phyloP scores from a whole-genome alignment of 2,797 vertebrate species.

The Oreochromis mossambicus region DNA sequence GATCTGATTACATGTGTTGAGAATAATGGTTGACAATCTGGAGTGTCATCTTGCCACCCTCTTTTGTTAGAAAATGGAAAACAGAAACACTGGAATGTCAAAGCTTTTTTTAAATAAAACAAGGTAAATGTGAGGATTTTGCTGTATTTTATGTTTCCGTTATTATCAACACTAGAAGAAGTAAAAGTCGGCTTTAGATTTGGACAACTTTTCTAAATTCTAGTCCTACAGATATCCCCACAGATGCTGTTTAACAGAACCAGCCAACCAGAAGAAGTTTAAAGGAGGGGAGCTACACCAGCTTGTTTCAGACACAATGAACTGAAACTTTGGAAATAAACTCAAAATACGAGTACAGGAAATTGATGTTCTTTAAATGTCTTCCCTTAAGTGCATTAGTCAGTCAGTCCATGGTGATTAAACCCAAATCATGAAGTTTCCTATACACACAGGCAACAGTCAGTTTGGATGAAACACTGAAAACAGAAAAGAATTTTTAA shows the following conservation, averaged over 20 bases:
- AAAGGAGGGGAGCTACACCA: not conserved
- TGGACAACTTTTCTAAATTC: not conserved
- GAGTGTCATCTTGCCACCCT: slow-evolving; percentile 49
- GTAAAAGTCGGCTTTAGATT: not conserved
- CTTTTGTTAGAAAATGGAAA: slow-evolving; percentile 77
- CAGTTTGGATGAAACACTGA: not conserved
- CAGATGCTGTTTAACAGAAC: not conserved
- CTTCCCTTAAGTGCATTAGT: too few species aligned
- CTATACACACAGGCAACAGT: not conserved
- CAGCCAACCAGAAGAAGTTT: not conserved
- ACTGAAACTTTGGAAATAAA: not conserved
- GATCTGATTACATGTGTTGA: slow-evolving; percentile 14
- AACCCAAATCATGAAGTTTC: not conserved
- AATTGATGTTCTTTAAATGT: not conserved
- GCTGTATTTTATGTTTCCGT: not conserved
- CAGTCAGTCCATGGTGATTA: not conserved
- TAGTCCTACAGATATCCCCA: not conserved
- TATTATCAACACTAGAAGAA: not conserved
- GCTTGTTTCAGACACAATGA: not conserved
- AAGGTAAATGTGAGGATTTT: not conserved
- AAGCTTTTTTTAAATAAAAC: slow-evolving; percentile 66
- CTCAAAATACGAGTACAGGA: not conserved
- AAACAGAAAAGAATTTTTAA: not conserved
- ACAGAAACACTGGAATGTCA: slow-evolving; percentile 81
- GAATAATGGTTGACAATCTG: slow-evolving; percentile 62